Evolutionary conservation across 2,797 vertebrate genomes (phyloP), one percentile per base, ranked within the genome.

Genomic region (Brachyalestes nurse): DNA sequence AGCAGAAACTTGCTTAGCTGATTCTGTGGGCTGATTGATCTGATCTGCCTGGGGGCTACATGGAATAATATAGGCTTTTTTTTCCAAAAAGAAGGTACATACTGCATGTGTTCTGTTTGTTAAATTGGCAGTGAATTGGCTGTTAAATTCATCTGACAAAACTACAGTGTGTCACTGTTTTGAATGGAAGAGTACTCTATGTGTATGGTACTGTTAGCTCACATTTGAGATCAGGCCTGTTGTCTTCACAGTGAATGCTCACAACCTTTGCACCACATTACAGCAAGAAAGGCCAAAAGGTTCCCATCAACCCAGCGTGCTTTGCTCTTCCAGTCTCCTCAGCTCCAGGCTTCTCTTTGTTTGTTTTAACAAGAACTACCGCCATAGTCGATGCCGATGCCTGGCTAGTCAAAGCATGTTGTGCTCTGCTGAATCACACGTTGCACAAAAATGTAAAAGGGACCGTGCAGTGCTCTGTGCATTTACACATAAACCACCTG

Each of bases 351-450:
- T 69, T 80, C 78, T 69, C 57, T 82, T 72, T 82, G 75, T 85
- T 80, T 77, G 73, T 88, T 85, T 67, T 84, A 66, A 76, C 78
- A 83, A 82, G 81, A 72, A 80, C 75, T 78, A 75, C 75, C 47
- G 62, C 82, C 85, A 81, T 65, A 75, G 60, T 87, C 72, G 87
- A 83, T 51, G 67, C 88, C 73, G 88, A 83, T 84, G 86, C 87
- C 85, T 28, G 90, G 91, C 92, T 90, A 91, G 91, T 93, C 93
- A 89, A 91, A 90, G 90, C 92, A 92, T 85, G 90, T 92, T 77
- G 86, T 75, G 83, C 89, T 88, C 81, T 88, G 91, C 88, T 85
- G 90, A 90, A 90, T 93, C 90, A 89, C 88, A 91, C 82, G 87
- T 91, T 88, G 89, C 86, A 87, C 74, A 88, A 87, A 91, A 88